Evolutionary conservation across 2,888 invertebrate species (phyloP).

Genomic region (Cerceris ruficornis): DNA sequence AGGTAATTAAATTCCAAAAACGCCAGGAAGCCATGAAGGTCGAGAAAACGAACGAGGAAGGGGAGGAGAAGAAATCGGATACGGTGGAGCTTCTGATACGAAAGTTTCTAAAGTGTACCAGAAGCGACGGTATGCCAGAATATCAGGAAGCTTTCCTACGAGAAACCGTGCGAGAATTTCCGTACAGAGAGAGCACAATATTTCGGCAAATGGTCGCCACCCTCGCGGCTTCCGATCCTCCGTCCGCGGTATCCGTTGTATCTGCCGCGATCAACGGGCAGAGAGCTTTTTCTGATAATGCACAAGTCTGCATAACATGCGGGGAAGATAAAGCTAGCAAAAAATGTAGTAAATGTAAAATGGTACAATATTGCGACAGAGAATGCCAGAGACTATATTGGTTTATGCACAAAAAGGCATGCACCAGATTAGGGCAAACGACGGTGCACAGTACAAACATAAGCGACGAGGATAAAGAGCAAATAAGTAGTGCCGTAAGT

Average conservation of each 20-base stretch:
- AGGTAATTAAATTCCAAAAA: slow-evolving; percentile 87
- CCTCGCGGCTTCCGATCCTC: slow-evolving; percentile 89
- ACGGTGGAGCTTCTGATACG: slow-evolving; percentile 89
- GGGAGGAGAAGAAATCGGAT: slow-evolving; percentile 82
- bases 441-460: slow-evolving; percentile 58
- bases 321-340: slow-evolving; percentile 94
- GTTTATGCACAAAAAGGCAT: slow-evolving; percentile 95
- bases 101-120: slow-evolving; percentile 89
- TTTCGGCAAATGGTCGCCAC: slow-evolving; percentile 93
- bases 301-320: slow-evolving; percentile 91
- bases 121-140: slow-evolving; percentile 86
- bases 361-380: slow-evolving; percentile 95
- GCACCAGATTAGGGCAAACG: slow-evolving; percentile 84
- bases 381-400: slow-evolving; percentile 97
- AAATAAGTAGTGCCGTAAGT: slow-evolving; percentile 72
- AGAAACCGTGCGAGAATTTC: slow-evolving; percentile 94
- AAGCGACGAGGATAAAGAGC: slow-evolving; percentile 72
- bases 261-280: slow-evolving; percentile 94
- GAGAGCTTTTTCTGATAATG: slow-evolving; percentile 88
- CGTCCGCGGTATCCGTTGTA: slow-evolving; percentile 88
- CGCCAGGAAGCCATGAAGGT: slow-evolving; percentile 84
- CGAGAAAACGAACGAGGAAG: slow-evolving; percentile 75
- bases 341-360: slow-evolving; percentile 97
- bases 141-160: slow-evolving; percentile 88
- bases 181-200: slow-evolving; percentile 93